phyloP scores from a whole-genome alignment of 2,888 invertebrate genomes.

The Pollenia amentaria region DNA sequence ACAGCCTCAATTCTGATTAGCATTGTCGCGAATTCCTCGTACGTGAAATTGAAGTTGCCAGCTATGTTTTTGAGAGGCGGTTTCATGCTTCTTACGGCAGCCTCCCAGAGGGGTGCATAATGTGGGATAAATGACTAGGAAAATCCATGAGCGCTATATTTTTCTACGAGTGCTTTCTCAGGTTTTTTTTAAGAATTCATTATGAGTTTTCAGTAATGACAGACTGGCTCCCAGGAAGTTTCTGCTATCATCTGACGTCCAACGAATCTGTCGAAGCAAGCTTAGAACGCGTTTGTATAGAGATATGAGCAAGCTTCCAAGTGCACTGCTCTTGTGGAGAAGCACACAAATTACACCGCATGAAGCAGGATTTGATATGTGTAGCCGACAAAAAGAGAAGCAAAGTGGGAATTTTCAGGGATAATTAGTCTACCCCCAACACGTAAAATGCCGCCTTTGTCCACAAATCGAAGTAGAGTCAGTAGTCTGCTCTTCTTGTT shows the following conservation, averaged over 20 bases:
- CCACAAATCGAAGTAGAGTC: no score
- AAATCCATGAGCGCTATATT: background rate
- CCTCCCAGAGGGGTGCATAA: background rate
- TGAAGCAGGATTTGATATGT: conserved; percentile 5
- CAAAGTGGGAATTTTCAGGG: background rate
- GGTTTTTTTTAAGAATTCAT: background rate
- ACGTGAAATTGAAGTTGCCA: no score
- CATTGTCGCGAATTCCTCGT: no score
- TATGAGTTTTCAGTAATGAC: background rate
- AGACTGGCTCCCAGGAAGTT: background rate
- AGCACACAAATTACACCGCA: background rate
- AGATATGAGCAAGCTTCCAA: background rate
- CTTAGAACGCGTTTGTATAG: background rate
- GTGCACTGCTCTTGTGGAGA: background rate
- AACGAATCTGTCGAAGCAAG: background rate
- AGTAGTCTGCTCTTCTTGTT: no score
- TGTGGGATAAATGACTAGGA: background rate
- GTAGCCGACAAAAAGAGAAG: background rate
- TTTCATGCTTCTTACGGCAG: background rate
- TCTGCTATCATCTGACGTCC: conserved; percentile 9
- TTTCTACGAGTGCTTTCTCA: background rate
- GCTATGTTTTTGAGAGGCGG: background rate
- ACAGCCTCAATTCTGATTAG: no score
- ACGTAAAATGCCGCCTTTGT: no score
- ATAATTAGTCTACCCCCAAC: no score